Evolutionary conservation across 2,888 invertebrate species (phyloP).

Genomic region (Brachyopa scutellaris): DNA sequence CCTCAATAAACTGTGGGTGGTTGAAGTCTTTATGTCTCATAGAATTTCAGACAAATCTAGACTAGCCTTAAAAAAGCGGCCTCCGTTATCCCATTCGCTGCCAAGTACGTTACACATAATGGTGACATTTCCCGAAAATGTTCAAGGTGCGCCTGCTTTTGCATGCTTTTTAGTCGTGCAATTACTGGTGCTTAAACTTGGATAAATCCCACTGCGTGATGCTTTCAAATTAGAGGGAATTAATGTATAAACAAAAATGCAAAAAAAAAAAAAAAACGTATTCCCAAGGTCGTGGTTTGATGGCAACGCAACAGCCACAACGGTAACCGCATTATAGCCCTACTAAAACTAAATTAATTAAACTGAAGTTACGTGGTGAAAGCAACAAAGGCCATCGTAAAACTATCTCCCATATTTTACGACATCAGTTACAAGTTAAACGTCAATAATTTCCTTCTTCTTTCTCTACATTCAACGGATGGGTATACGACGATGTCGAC

Average conservation of each 20-base stretch:
- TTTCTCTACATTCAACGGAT: neutral
- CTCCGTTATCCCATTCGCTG: too few relatives aligned
- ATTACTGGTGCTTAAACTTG: constrained; percentile 7
- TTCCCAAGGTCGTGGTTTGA: constrained; percentile 18
- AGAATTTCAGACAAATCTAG: too few relatives aligned
- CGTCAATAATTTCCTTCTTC: constrained; percentile 62
- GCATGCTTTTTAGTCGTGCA: constrained; percentile 11
- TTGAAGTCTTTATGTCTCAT: too few relatives aligned
- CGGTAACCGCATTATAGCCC: constrained; percentile 55
- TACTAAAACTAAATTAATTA: constrained; percentile 70
- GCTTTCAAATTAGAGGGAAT: constrained; percentile 38
- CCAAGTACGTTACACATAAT: too few relatives aligned
- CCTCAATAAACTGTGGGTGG: too few relatives aligned
- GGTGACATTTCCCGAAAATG: neutral
- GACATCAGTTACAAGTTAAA: constrained; percentile 68
- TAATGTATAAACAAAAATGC: neutral
- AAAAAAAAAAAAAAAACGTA: neutral
- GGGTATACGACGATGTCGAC: neutral
- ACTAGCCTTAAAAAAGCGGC: too few relatives aligned
- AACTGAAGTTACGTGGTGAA: constrained; percentile 60
- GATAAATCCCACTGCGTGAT: constrained; percentile 38
- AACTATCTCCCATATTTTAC: constrained; percentile 64
- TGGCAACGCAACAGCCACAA: constrained; percentile 34
- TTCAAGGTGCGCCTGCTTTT: constrained; percentile 14
- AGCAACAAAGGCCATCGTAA: constrained; percentile 61